Conservation (phyloP, 2,113 vertebrate genomes). For the Podiceps cristatus region DNA sequence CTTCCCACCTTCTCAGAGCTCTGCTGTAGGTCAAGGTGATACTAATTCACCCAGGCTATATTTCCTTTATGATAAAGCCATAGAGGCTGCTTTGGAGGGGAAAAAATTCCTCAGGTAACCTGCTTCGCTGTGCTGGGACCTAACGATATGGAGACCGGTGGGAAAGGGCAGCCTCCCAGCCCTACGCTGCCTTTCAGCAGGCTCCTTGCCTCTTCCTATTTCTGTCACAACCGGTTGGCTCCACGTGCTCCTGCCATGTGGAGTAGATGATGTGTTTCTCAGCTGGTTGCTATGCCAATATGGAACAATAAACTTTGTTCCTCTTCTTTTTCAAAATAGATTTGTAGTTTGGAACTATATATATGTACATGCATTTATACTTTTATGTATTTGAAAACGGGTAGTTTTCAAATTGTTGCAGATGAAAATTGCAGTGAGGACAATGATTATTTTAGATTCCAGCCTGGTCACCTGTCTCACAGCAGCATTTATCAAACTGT, state of each 20-base stretch:
- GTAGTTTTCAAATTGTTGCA: not conserved
- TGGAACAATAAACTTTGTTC: not conserved
- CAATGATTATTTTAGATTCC: not conserved
- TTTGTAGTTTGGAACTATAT: not conserved
- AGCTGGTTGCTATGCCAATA: not conserved
- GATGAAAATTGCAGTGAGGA: not conserved
- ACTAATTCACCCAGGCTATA: not conserved
- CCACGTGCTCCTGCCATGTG: not conserved
- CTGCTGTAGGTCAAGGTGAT: fast-evolving
- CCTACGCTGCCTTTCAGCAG: fast-evolving
- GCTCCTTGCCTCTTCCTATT: not conserved
- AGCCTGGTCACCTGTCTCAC: not conserved
- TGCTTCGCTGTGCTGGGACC: not conserved
- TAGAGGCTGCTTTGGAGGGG: not conserved
- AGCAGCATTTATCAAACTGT: not conserved
- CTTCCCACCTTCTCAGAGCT: not conserved
- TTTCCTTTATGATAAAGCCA: not conserved
- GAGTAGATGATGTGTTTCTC: not conserved
- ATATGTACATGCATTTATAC: not conserved
- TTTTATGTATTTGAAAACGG: not conserved
- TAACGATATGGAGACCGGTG: not conserved
- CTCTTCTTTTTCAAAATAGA: not conserved
- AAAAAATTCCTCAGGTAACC: not conserved
- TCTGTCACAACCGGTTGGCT: not conserved
- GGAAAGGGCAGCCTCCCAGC: not conserved